Base-by-base conservation (phyloP, 2,113 vertebrate genomes). In the Takifugu flavidus region DNA sequence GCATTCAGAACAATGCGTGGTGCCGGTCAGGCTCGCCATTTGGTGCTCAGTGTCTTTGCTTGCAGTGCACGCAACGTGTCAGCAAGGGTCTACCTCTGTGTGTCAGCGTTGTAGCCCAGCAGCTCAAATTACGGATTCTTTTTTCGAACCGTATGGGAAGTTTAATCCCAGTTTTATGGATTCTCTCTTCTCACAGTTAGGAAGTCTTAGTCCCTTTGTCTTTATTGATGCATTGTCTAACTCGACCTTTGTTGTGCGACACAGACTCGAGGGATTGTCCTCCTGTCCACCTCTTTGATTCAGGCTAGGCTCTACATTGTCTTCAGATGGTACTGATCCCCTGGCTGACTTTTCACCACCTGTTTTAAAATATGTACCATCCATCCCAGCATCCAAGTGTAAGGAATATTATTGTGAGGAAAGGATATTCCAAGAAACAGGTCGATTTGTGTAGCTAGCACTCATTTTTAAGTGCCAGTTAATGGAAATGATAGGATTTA, bases 91-190 rank as follows among this genome's bases (percentile, higher is more conserved):
- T 10, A 25, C 52, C 14, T 53, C 29, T 74, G 39, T 53, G 63
- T 47, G n/a, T 49, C 49, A 34, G 25, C 25, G 31, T 67, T 59
- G 20, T 6, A n/a, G 15, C 47, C 39, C 29, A 52, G 45, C 28
- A 47, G 13, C 64, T 47, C 29, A 55, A 64, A 45, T 49, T 46
- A 66, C 0, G 49, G 27, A 20, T 20, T 20, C 20, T 57, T 46
- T 46, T 46, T 65, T 31, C 49, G 53, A 42, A 13, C 14, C 4
- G 39, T 75, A 59, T 59, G 34, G 59, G 34, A 57, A 72, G 26
- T 51, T n/a, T 53, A 64, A 76, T 59, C 58, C 69, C 25, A 3
- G 51, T 69, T 49, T 60, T 55, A 72, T 67, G 46, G 56, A 81
- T 29, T 62, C 42, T 64, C 53, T 74, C 45, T 62, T 45, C 25